Evolutionary conservation across 2,888 invertebrate species (phyloP), one percentile per base, ranked within the genome.

Genomic region (Andricus curvator): DNA sequence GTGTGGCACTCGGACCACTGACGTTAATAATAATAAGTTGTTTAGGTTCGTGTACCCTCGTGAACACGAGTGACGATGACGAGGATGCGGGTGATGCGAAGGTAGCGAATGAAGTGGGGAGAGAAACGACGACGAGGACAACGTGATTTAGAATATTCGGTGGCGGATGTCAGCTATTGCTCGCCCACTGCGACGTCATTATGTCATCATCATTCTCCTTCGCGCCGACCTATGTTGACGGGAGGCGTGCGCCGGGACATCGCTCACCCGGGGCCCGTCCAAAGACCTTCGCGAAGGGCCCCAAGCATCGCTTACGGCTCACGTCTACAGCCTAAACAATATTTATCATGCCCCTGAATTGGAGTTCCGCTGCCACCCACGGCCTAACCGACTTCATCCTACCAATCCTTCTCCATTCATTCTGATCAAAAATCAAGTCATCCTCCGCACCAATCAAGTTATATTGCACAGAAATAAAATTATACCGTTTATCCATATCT

Each of bases 141-240:
- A 84, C 87, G 91, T 90, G 91, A 92, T 92, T 91, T 92, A 91
- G 92, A 92, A 92, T 92, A 91, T 92, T 92, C 89, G 91, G 92
- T 90, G 91, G 91, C 92, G 92, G 92, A 92, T 92, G 92, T 92
- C 91, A 91, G 91, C 90, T 91, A 92, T 92, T 92, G 92, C 92
- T 92, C 92, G 92, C 92, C 91, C 92, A 92, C 92, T 89, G 91
- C 90, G 91, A 91, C 88, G 92, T 92, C 92, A 92, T 92, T 92
- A 91, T 92, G 92, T 92, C 92, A 91, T 92, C 92, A 92, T 92
- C 90, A 92, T 91, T 92, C 92, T 92, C 90, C 90, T 92, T 91
- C 89, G 91, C 92, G 87, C 74, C 56, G 22, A 60, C n/a, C 74
- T 90, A 77, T 87, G 91, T 90, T 90, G 91, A 91, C 91, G 90